Evolutionary conservation across 2,797 vertebrate species (phyloP).

Genomic region (Lophius americanus): DNA sequence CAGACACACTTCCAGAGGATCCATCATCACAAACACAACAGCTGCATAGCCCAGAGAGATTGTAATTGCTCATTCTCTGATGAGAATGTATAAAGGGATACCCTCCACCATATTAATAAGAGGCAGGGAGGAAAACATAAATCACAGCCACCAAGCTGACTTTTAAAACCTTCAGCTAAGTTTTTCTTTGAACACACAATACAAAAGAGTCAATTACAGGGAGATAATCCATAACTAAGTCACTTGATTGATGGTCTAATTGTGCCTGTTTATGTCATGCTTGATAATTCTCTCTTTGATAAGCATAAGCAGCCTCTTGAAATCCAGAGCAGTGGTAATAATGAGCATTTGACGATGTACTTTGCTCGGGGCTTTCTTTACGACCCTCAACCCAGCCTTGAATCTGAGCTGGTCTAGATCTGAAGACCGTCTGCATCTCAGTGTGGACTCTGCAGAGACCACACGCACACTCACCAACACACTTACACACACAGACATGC

Average conservation of each 20-base stretch:
- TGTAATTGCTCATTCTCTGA: conserved; percentile 40
- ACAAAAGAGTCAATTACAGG: conserved; percentile 78
- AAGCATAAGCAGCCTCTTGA: conserved; percentile 68
- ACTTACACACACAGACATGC: not conserved
- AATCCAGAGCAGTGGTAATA: conserved; percentile 53
- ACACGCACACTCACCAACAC: no score
- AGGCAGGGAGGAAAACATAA: conserved; percentile 44
- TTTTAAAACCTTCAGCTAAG: conserved; percentile 56
- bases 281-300: conserved; percentile 78
- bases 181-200: conserved; percentile 65
- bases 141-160: conserved; percentile 36
- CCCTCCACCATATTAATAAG: conserved; percentile 29
- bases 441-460: not conserved
- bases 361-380: conserved; percentile 52
- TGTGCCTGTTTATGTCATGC: conserved; percentile 78
- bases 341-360: conserved; percentile 55
- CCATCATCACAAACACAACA: conserved; percentile 32
- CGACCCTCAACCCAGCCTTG: conserved; percentile 20
- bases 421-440: not conserved
- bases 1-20: conserved; percentile 37
- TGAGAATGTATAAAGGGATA: conserved; percentile 40
- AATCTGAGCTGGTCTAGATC: conserved; percentile 34
- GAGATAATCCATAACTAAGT: conserved; percentile 82
- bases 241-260: conserved; percentile 81
- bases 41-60: conserved; percentile 21